Percentiles rank a stretch among this genome's conserved stretches.
Conservation (phyloP, 2,113 vertebrate genomes). For the Crypturellus undulatus region DNA sequence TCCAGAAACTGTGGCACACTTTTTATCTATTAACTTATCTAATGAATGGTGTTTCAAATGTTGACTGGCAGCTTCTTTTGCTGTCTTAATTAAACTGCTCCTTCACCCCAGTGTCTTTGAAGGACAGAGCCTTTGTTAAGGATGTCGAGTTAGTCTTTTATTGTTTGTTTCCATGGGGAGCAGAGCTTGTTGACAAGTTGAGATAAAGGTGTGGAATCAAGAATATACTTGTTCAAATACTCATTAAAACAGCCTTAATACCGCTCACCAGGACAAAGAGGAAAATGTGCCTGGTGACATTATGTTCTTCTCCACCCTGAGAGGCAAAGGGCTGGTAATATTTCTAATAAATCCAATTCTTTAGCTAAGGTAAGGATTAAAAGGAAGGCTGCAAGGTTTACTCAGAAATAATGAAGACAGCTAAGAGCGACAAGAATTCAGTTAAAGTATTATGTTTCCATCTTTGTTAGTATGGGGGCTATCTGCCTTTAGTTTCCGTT, state of each 20-base stretch:
- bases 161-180: conserved; percentile 49
- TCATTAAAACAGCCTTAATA: conserved; percentile 35
- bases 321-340: neutral
- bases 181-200: conserved; percentile 35
- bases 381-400: neutral
- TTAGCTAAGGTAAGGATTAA: neutral
- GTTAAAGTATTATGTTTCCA: neutral
- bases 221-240: conserved; percentile 44
- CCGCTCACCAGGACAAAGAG: neutral
- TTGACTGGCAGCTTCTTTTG: conserved; percentile 73
- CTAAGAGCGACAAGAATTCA: neutral
- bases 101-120: conserved; percentile 55
- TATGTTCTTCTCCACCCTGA: neutral
- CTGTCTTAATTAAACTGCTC: conserved; percentile 78
- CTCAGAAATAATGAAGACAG: neutral
- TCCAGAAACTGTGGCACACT: conserved; percentile 60
- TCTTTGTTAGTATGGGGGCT: neutral
- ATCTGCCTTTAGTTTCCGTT: neutral
- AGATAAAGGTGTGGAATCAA: conserved; percentile 43
- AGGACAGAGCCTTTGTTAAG: conserved; percentile 73
- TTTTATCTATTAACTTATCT: conserved; percentile 58
- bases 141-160: conserved; percentile 58
- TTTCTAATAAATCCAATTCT: neutral
- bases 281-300: neutral
- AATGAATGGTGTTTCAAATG: conserved; percentile 69